These are phyloP conservation scores for Hydrotaea cyrtoneurina DNA, from an alignment of 2,888 invertebrate species.

Conservation along the genomic window DNA sequence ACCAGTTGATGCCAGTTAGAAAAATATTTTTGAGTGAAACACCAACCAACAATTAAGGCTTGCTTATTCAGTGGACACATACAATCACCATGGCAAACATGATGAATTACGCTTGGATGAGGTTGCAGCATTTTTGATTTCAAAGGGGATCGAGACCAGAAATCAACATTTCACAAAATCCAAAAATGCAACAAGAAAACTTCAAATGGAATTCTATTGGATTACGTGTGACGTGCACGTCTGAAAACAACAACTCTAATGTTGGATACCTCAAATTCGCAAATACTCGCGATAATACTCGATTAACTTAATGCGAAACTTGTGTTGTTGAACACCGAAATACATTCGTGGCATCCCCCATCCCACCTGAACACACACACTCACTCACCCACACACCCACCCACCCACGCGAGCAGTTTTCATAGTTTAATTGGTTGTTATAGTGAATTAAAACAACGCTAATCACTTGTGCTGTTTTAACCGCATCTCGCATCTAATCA, in stretches of 20 bases:
- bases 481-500: conserved; percentile 61
- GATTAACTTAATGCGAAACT: conserved; percentile 7
- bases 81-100: neutral
- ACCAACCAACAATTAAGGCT: conserved; percentile 53
- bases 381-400: neutral
- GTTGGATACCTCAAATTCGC: neutral
- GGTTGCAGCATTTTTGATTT: conserved; percentile 8
- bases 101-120: conserved; percentile 14
- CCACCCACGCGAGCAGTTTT: neutral
- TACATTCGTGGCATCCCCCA: neutral
- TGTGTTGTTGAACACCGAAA: neutral
- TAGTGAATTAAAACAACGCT: conserved; percentile 37
- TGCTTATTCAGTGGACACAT: conserved; percentile 46
- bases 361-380: neutral
- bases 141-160: conserved; percentile 1
- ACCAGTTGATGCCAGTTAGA: conserved; percentile 26
- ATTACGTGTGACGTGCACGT: neutral
- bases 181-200: neutral
- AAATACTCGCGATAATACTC: neutral
- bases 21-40: conserved; percentile 24
- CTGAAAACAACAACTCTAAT: neutral
- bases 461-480: conserved; percentile 56
- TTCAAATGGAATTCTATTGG: neutral
- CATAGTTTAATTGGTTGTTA: conserved; percentile 15
- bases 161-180: conserved; percentile 15